Percentiles rank a stretch among this genome's conserved stretches.
phyloP scores from a whole-genome alignment of 2,888 invertebrate genomes.

The Mesorhabditis sp. region DNA sequence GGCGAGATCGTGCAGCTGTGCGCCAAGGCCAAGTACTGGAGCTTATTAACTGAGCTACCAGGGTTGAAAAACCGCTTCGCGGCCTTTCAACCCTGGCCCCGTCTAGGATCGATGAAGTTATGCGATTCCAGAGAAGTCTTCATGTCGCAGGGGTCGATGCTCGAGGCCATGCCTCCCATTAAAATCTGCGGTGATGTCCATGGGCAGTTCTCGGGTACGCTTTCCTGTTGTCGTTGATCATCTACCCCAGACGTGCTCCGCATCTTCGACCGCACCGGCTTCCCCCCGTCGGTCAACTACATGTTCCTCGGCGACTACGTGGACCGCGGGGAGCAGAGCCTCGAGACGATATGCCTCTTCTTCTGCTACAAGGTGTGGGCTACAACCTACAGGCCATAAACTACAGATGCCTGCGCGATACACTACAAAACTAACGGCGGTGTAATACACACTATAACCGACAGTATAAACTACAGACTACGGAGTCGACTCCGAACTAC shows the following conservation, averaged over 20 bases:
- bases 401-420: too few species aligned
- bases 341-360: constrained; percentile 40
- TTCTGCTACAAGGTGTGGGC: constrained; percentile 33
- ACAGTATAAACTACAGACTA: too few species aligned
- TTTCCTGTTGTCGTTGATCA: not conserved
- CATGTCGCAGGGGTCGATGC: constrained; percentile 29
- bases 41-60: too few species aligned
- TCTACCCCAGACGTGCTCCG: constrained; percentile 30
- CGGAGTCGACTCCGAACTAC: too few species aligned
- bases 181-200: constrained; percentile 48
- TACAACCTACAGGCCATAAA: not conserved
- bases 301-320: constrained; percentile 51
- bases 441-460: too few species aligned
- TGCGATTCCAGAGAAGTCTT: constrained; percentile 24
- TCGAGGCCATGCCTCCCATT: constrained; percentile 43
- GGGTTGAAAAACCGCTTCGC: too few species aligned
- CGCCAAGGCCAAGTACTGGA: too few species aligned
- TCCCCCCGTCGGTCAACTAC: constrained; percentile 42
- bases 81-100: too few species aligned
- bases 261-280: constrained; percentile 38
- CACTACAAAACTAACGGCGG: too few species aligned
- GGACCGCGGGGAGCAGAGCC: constrained; percentile 43
- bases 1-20: too few species aligned
- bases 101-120: too few species aligned
- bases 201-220: constrained; percentile 41